These are phyloP conservation scores for Halocaridina rubra DNA, from an alignment of 2,888 invertebrate species.

Conservation along the genomic window DNA sequence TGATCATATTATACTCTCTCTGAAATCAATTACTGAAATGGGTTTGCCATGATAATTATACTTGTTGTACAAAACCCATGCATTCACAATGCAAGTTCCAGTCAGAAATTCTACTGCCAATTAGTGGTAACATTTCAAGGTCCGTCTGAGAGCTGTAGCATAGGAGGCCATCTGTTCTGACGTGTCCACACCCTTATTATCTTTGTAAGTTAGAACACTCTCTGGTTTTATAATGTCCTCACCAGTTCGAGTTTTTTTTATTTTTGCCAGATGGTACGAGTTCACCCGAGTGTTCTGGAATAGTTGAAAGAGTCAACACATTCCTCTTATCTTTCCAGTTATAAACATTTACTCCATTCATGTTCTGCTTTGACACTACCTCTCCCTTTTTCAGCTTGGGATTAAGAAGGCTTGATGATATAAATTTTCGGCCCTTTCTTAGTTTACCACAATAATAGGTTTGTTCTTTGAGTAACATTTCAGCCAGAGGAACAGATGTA, in stretches of 20 bases:
- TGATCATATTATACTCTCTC: conserved; percentile 11
- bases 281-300: conserved; percentile 15
- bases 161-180: conserved; percentile 28
- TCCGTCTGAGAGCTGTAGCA: conserved; percentile 4
- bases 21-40: not conserved
- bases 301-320: conserved; percentile 21
- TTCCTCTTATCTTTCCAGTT: conserved; percentile 38
- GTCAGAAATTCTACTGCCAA: conserved; percentile 13
- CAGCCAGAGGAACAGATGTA: conserved; percentile 3
- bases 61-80: conserved; percentile 11
- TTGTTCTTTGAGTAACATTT: conserved; percentile 22
- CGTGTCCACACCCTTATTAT: conserved; percentile 27
- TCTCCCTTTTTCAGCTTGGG: conserved; percentile 2
- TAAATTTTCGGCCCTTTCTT: not conserved
- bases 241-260: not conserved
- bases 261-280: not conserved
- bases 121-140: conserved; percentile 20
- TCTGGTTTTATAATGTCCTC: conserved; percentile 16
- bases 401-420: not conserved
- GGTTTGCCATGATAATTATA: not conserved
- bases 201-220: conserved; percentile 18
- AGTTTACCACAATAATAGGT: conserved; percentile 13
- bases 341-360: conserved; percentile 12
- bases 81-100: conserved; percentile 21
- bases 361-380: conserved; percentile 34